Percentiles rank a stretch among this genome's conserved stretches.
Conservation (phyloP, 2,113 vertebrate species). For the Orientallactaga bullata region DNA sequence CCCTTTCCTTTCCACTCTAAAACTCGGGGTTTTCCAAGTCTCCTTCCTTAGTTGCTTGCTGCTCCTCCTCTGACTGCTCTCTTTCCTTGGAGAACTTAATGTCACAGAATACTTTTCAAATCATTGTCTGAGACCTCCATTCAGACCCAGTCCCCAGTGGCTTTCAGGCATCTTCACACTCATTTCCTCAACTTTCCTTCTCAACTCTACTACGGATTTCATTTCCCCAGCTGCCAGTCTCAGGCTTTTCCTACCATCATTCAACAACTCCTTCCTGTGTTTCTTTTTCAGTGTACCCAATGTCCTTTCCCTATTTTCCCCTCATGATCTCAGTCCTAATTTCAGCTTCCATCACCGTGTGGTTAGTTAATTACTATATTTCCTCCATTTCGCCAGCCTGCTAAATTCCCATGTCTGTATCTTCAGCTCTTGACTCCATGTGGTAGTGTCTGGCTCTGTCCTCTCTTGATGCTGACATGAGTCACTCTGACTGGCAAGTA, state of each 20-base stretch:
- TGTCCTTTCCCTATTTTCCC: background rate
- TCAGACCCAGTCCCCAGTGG: background rate
- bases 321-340: background rate
- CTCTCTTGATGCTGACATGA: background rate
- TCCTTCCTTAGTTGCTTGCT: background rate
- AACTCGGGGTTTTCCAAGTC: background rate
- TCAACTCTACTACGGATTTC: background rate
- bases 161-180: background rate
- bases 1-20: background rate
- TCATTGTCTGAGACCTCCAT: background rate
- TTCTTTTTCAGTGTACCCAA: background rate
- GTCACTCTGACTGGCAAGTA: background rate
- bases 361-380: background rate
- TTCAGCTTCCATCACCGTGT: background rate
- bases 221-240: background rate
- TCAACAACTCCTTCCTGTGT: background rate
- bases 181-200: background rate
- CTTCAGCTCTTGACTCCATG: slow-evolving; percentile 8
- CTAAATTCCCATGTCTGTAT: background rate
- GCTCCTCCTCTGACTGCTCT: background rate
- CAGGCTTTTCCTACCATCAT: background rate
- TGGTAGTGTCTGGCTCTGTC: background rate
- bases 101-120: background rate
- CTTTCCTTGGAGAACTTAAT: background rate
- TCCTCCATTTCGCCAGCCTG: background rate